Conservation (phyloP, 2,113 vertebrate genomes). For the Spilogale gracilis region DNA sequence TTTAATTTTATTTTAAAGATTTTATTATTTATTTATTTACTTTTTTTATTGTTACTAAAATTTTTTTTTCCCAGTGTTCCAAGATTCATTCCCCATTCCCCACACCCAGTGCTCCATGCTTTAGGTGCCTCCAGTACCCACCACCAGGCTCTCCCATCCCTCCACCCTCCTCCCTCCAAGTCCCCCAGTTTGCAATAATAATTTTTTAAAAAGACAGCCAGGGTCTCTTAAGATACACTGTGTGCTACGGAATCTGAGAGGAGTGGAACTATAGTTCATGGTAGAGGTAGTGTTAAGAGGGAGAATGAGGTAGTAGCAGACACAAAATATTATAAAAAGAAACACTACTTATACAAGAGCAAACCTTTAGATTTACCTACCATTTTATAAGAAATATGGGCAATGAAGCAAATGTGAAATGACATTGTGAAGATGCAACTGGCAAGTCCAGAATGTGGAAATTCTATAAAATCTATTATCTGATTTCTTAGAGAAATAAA, state of each 20-base stretch:
- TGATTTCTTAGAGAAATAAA: conserved; percentile 25
- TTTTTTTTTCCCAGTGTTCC: too few species aligned
- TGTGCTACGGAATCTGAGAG: neutral
- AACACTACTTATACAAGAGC: neutral
- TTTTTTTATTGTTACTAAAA: too few species aligned
- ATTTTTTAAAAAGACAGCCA: neutral
- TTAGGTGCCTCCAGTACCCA: too few species aligned
- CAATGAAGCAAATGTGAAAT: conserved; percentile 52
- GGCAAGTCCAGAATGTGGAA: neutral
- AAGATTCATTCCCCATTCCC: too few species aligned
- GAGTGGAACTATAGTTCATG: neutral
- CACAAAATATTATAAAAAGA: conserved; percentile 37
- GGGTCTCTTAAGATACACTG: neutral
- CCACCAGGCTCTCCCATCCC: too few species aligned
- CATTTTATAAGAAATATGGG: neutral
- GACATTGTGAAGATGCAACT: neutral
- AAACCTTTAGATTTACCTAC: conserved; percentile 46
- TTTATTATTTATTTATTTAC: too few species aligned
- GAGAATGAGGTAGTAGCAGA: neutral
- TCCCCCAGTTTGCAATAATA: neutral
- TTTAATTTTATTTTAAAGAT: too few species aligned
- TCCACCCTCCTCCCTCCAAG: too few species aligned
- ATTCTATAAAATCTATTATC: neutral
- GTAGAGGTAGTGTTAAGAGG: neutral
- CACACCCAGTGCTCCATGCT: too few species aligned